These are phyloP conservation scores for Catocala sponsa DNA, from an alignment of 2,888 invertebrate species.

Conservation along the genomic window DNA sequence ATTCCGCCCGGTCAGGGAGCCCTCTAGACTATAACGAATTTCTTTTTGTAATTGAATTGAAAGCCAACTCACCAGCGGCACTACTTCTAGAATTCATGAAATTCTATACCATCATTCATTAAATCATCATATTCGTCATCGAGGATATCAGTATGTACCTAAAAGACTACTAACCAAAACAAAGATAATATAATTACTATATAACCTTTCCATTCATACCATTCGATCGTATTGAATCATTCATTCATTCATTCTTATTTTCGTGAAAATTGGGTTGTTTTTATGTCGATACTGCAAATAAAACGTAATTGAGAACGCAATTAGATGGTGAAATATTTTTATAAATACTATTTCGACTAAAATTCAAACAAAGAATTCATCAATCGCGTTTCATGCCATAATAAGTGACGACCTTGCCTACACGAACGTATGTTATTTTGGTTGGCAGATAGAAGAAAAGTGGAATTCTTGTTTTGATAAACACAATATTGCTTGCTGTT, in stretches of 20 bases:
- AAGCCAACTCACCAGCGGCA: no score
- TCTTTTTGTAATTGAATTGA: no score
- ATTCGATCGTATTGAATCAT: constrained; percentile 30
- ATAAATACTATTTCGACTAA: constrained; percentile 33
- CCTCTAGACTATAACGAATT: no score
- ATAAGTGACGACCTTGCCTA: constrained; percentile 74
- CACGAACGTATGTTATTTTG: constrained; percentile 70
- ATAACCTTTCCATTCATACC: constrained; percentile 15
- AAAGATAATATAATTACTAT: no score
- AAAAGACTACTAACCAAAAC: no score
- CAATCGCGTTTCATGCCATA: constrained; percentile 46
- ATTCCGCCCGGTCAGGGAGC: no score
- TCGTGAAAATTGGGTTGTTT: constrained; percentile 77
- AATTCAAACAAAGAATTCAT: constrained; percentile 45
- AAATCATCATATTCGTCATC: no score
- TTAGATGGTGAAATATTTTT: constrained; percentile 45
- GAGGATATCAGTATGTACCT: no score
- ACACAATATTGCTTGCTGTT: constrained; percentile 38
- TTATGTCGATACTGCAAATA: constrained; percentile 63
- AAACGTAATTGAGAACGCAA: constrained; percentile 50
- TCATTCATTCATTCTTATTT: constrained; percentile 63
- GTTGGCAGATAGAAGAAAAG: constrained; percentile 66
- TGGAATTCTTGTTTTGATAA: constrained; percentile 54
- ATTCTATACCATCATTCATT: no score
- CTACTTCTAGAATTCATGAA: no score